phyloP scores from a whole-genome alignment of 1,140 invertebrate genomes.

The Conopomorpha cramerella region DNA sequence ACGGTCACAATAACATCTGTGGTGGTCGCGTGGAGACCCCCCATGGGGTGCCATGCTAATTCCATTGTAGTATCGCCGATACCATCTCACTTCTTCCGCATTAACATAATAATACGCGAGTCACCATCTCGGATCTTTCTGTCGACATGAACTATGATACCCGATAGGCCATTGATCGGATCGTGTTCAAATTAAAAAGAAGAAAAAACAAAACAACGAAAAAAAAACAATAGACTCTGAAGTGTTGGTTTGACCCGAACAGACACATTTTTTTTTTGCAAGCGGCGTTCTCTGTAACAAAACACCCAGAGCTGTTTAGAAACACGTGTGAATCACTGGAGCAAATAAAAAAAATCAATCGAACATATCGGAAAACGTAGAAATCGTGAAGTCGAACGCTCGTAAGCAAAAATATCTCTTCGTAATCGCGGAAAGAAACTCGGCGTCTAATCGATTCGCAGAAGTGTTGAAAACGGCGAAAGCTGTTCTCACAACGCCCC shows the following conservation, averaged over 20 bases:
- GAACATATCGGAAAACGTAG: too few relatives aligned
- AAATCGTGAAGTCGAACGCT: too few relatives aligned
- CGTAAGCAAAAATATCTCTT: too few relatives aligned
- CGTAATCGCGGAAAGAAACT: slow-evolving; percentile 23
- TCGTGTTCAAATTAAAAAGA: too few relatives aligned
- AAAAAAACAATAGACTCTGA: too few relatives aligned
- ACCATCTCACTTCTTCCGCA: slow-evolving; percentile 42
- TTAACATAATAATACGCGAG: slow-evolving; percentile 58
- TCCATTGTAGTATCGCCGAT: slow-evolving; percentile 53
- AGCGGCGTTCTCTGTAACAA: too few relatives aligned
- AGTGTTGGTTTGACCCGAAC: background rate
- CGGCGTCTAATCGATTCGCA: slow-evolving; percentile 39
- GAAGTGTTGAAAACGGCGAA: slow-evolving; percentile 55
- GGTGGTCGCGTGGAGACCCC: slow-evolving; percentile 47
- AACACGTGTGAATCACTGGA: too few relatives aligned
- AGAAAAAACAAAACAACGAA: too few relatives aligned
- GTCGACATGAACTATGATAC: slow-evolving; percentile 28
- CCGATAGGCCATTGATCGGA: slow-evolving; percentile 9
- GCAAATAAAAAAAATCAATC: too few relatives aligned
- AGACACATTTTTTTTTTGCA: background rate
- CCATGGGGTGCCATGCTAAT: slow-evolving; percentile 46
- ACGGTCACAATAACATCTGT: too few relatives aligned
- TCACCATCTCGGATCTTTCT: slow-evolving; percentile 34
- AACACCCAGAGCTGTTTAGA: too few relatives aligned
- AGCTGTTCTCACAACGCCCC: slow-evolving; percentile 32